A percentile compares a stretch with the other conserved stretches of the same genome.
phyloP scores from a whole-genome alignment of 2,888 invertebrate species.

The Tortrix viridana region DNA sequence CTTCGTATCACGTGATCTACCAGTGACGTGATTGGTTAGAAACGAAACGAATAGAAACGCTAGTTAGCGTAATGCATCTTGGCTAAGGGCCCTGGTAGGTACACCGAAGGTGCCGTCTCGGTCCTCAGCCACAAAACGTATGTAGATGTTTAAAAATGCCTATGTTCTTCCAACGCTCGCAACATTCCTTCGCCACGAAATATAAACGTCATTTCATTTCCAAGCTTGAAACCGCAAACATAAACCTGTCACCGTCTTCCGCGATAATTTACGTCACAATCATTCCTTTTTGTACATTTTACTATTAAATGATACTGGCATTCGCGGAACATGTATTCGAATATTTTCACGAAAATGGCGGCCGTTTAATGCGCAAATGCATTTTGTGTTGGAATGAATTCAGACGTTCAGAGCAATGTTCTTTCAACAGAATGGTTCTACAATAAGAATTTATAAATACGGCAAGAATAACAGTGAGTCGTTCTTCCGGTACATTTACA shows the following conservation, averaged over 20 bases:
- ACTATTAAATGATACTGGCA: conserved; percentile 21
- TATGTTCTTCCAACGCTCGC: not conserved
- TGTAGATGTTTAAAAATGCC: no score
- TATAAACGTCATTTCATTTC: conserved; percentile 21
- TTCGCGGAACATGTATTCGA: conserved; percentile 8
- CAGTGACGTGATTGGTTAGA: no score
- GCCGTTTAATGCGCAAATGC: not conserved
- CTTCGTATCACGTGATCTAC: no score
- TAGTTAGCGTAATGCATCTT: no score
- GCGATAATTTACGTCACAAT: conserved; percentile 13
- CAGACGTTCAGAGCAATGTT: conserved; percentile 9
- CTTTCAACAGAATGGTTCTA: not conserved
- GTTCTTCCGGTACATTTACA: not conserved
- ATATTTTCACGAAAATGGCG: conserved; percentile 3
- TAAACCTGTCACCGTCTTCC: conserved; percentile 26
- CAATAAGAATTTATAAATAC: not conserved
- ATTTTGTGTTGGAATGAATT: conserved; percentile 12
- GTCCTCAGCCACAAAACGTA: no score
- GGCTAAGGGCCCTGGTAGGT: no score
- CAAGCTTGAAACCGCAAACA: conserved; percentile 19
- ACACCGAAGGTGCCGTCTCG: no score
- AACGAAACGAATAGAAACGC: no score
- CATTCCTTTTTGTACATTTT: conserved; percentile 21
- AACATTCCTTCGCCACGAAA: conserved; percentile 2
- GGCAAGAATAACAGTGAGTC: not conserved